phyloP scores from a whole-genome alignment of 2,113 vertebrate species.

The Anguilla japonica region DNA sequence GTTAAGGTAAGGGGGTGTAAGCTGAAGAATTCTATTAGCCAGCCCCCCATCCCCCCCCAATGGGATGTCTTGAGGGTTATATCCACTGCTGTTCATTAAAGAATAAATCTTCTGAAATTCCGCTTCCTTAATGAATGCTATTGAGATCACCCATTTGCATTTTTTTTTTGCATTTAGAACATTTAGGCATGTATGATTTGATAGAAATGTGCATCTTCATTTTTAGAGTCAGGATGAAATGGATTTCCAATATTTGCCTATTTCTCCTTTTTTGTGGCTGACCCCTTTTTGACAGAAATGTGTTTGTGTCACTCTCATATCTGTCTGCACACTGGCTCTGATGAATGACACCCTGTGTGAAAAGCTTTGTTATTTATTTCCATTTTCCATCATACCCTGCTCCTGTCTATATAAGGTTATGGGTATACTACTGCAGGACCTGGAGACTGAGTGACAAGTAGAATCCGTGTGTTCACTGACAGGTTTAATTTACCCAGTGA shows the following conservation, averaged over 20 bases:
- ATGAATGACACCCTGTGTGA: neutral
- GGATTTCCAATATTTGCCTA: neutral
- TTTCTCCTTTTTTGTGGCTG: neutral
- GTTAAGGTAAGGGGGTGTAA: no score
- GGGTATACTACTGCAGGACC: neutral
- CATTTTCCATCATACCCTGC: neutral
- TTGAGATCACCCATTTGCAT: neutral
- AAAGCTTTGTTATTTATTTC: neutral
- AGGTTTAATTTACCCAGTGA: neutral
- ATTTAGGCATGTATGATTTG: no score
- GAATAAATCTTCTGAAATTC: neutral
- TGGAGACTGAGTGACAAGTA: conserved; percentile 1
- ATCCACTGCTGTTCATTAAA: neutral
- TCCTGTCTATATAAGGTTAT: neutral
- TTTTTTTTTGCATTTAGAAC: no score
- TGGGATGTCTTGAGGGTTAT: neutral
- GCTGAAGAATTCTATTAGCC: no score
- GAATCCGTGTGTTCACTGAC: neutral
- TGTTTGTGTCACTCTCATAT: neutral
- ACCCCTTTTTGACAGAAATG: neutral
- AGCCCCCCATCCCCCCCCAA: neutral
- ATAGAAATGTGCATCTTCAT: neutral
- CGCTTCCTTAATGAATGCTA: neutral
- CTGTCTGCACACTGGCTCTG: neutral
- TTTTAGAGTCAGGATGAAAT: neutral